Base-by-base conservation (phyloP, 2,888 invertebrate genomes). In the Rhodophaea formosa region DNA sequence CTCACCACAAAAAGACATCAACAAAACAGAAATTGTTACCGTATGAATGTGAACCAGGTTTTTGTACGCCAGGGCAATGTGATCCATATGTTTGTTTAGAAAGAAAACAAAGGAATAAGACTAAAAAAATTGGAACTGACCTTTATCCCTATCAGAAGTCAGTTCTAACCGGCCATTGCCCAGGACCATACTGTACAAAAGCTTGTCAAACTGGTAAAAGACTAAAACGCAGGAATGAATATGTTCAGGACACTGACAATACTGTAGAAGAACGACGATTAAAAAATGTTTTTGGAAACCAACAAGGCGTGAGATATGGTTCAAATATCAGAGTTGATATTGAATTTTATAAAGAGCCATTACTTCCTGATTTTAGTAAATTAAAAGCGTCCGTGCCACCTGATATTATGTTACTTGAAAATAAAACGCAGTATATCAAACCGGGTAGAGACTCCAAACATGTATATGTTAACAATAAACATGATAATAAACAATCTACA, bases 31-130 rank as follows among this genome's bases (percentile, higher is more conserved):
- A n/a, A n/a, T 47, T 70, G 57, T 52, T 62, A 42, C 66, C 67
- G 8, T 66, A 68, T 53, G 75, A 72, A 61, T 75, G 72, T 65
- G 72, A 74, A 64, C 72, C 76, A 46, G 63, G 65, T n/a, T 56
- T 70, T 44, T 77, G 75, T 62, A 49, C 68, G 17, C 72, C 75
- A 32, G 75, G 71, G 3, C 51, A 71, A 62, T 73, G 74, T 62
- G 63, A 75, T 58, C 75, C 72, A 10, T 63, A 68, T 57, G 65
- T 70, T 57, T 77, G 73, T 57, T 53, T 62, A 29, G 65, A 72
- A 58, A 63, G 65, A 46, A 64, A 29, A 59, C 60, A 56, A 49
- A 59, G 58, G 16, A 49, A 43, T 59, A 14, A 57, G 32, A 49
- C 56, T 54, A 64, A 61, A 46, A 56, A 43, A 47, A 53, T 16